Evolutionary conservation across 2,113 vertebrate species (phyloP).

Genomic region (Scomber japonicus): DNA sequence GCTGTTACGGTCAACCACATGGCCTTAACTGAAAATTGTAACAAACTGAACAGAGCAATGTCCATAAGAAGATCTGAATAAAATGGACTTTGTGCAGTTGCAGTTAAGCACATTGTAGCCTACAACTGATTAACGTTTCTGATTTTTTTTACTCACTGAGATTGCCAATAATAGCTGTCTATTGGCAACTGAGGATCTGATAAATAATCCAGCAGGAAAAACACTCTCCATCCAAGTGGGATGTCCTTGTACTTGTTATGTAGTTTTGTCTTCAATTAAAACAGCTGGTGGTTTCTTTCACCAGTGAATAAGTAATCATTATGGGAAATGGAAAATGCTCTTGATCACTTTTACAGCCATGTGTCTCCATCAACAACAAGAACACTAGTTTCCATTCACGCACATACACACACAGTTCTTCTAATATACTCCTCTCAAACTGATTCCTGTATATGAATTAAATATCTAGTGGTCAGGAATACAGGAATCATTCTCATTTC

Average conservation of each 20-base stretch:
- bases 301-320: constrained; percentile 16
- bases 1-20: constrained; percentile 6
- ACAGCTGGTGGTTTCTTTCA: constrained; percentile 42
- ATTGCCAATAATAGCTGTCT: constrained; percentile 5
- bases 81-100: constrained; percentile 8
- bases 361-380: constrained; percentile 33
- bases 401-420: not conserved
- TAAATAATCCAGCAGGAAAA: constrained; percentile 28
- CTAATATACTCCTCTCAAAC: not conserved
- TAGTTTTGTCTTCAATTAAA: constrained; percentile 39
- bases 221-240: constrained; percentile 11
- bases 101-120: not conserved
- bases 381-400: constrained; percentile 25
- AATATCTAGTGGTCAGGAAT: not conserved
- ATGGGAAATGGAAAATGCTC: constrained; percentile 49
- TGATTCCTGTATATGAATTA: not conserved
- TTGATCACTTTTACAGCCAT: constrained; percentile 41
- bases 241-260: constrained; percentile 30
- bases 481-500: not conserved
- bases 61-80: not conserved
- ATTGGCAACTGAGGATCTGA: constrained; percentile 6
- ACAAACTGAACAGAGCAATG: constrained; percentile 17
- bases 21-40: constrained; percentile 13
- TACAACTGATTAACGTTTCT: not conserved
- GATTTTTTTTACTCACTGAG: not conserved